A percentile compares a stretch with the other conserved stretches of the same genome.
Conservation (phyloP, 2,113 vertebrate species). For the Megalops atlanticus region DNA sequence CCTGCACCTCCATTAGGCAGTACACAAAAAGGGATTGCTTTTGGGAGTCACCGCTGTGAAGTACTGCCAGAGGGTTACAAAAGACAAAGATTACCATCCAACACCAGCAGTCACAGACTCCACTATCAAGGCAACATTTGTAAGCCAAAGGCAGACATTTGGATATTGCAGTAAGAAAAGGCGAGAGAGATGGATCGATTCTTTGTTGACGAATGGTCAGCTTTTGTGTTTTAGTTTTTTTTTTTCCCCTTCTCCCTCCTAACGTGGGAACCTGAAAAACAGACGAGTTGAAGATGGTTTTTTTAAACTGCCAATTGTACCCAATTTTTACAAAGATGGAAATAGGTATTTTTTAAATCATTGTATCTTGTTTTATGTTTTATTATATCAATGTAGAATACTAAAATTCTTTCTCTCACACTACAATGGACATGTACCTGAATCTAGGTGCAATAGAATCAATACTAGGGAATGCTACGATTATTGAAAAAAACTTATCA, state of each 20-base stretch:
- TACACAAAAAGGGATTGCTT: slow-evolving; percentile 33
- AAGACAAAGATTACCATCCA: slow-evolving; percentile 46
- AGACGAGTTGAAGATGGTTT: not conserved
- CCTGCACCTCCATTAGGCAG: slow-evolving; percentile 38
- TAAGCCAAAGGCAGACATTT: not conserved
- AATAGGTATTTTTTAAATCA: not conserved
- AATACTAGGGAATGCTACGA: not conserved
- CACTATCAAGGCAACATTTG: slow-evolving; percentile 19
- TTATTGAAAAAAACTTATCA: not conserved
- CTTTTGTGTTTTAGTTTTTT: not conserved
- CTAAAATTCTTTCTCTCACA: not conserved
- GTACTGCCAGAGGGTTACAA: slow-evolving; percentile 44
- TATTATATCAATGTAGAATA: not conserved
- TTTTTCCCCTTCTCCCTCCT: not conserved
- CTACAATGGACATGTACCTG: too few species aligned
- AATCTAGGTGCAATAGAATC: slow-evolving; percentile 14
- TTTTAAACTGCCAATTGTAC: not conserved
- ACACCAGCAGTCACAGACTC: slow-evolving; percentile 45
- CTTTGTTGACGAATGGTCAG: not conserved
- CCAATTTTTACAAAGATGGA: not conserved
- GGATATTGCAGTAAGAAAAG: not conserved
- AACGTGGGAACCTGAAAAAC: not conserved
- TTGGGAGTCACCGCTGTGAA: slow-evolving; percentile 41
- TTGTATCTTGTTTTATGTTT: not conserved
- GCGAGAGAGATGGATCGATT: not conserved